Evolutionary conservation across 2,888 invertebrate species (phyloP).

Genomic region (Ypsolopha sequella): DNA sequence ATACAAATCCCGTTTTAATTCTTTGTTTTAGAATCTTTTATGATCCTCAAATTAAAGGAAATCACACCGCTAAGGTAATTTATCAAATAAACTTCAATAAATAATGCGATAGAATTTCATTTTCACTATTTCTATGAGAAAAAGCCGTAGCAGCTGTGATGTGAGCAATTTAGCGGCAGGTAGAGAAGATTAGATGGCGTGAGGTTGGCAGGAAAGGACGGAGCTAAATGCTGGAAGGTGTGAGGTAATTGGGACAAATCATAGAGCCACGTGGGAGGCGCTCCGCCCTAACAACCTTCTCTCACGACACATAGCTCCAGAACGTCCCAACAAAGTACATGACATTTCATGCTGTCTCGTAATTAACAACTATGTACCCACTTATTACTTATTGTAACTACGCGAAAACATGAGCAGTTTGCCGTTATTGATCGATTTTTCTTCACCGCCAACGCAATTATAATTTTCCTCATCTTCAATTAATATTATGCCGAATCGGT

Average conservation of each 20-base stretch:
- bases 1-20: too few relatives aligned
- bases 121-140: not conserved
- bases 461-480: constrained; percentile 3
- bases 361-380: constrained; percentile 2
- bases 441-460: not conserved
- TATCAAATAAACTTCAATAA: too few relatives aligned
- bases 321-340: constrained; percentile 22
- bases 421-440: not conserved
- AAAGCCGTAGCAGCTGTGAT: not conserved
- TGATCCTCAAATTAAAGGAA: too few relatives aligned
- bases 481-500: constrained; percentile 12
- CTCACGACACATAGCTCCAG: constrained; percentile 13
- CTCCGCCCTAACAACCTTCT: constrained; percentile 4
- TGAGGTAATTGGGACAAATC: constrained; percentile 9
- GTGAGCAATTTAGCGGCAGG: not conserved
- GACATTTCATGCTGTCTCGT: constrained; percentile 4
- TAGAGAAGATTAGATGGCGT: constrained; percentile 5
- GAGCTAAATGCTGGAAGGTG: constrained; percentile 7
- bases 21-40: too few relatives aligned
- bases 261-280: constrained; percentile 9
- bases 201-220: constrained; percentile 5
- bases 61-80: too few relatives aligned
- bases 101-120: too few relatives aligned
- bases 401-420: constrained; percentile 7
- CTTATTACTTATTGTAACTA: constrained; percentile 2